phyloP scores from a whole-genome alignment of 1,140 invertebrate species.

The Drosophila equinoxialis region DNA sequence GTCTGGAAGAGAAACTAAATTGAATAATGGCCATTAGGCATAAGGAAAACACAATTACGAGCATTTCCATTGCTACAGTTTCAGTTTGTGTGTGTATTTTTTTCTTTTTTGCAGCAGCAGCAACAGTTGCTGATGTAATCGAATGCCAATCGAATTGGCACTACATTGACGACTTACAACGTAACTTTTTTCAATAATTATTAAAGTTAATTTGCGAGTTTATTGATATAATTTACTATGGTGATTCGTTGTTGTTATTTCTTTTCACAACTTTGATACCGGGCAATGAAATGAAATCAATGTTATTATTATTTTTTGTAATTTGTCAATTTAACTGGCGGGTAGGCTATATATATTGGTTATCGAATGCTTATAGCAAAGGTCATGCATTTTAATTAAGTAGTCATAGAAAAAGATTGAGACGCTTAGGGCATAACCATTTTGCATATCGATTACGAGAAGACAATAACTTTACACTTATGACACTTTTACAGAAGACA shows the following conservation, averaged over 20 bases:
- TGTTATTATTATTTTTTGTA: conserved; percentile 1
- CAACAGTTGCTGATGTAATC: conserved; percentile 50
- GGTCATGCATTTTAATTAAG: background rate
- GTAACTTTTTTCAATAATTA: conserved; percentile 53
- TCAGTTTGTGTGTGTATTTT: background rate
- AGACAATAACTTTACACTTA: conserved; percentile 32
- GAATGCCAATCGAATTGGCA: conserved; percentile 28
- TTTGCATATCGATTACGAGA: background rate
- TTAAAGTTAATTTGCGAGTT: conserved; percentile 56
- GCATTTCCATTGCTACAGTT: conserved; percentile 33
- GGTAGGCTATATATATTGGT: background rate
- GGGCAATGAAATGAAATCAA: conserved; percentile 21
- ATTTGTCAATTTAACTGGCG: conserved; percentile 34
- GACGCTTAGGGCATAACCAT: background rate
- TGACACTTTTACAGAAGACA: conserved; percentile 32
- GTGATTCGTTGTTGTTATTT: conserved; percentile 1
- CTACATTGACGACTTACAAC: conserved; percentile 21
- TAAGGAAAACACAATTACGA: conserved; percentile 14
- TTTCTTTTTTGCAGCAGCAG: background rate
- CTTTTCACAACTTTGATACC: conserved; percentile 26
- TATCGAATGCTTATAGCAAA: background rate
- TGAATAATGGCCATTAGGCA: conserved; percentile 46
- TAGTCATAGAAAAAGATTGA: background rate
- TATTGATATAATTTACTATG: conserved; percentile 40
- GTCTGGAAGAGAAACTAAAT: conserved; percentile 35